Percentiles rank a stretch among this genome's conserved stretches.
Evolutionary conservation across 2,888 invertebrate species (phyloP).

Genomic region (Cistogaster globosa): DNA sequence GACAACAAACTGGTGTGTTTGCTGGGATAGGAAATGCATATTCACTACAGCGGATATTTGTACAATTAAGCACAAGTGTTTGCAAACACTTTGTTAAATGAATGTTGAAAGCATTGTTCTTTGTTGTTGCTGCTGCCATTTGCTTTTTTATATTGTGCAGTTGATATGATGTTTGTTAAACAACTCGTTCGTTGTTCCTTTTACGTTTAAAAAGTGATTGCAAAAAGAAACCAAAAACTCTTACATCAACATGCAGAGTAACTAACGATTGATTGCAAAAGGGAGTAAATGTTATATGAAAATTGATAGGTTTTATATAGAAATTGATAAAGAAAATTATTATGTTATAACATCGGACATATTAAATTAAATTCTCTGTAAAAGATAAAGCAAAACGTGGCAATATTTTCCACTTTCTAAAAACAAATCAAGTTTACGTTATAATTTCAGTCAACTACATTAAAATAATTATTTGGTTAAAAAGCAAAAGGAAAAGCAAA

Average conservation of each 20-base stretch:
- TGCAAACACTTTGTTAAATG: slow-evolving; percentile 68
- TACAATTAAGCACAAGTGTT: slow-evolving; percentile 65
- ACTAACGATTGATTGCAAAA: slow-evolving; percentile 13
- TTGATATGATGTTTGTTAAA: slow-evolving; percentile 14
- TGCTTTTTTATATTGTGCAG: neutral
- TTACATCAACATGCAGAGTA: neutral
- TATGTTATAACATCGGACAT: neutral
- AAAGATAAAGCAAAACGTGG: slow-evolving; percentile 1
- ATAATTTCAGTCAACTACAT: slow-evolving; percentile 4
- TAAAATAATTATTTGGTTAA: too few relatives aligned
- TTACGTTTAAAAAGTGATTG: slow-evolving; percentile 2
- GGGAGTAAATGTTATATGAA: neutral
- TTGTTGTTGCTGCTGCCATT: slow-evolving; percentile 31
- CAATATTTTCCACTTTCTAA: slow-evolving; percentile 17
- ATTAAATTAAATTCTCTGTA: slow-evolving; percentile 25
- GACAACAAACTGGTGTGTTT: too few relatives aligned
- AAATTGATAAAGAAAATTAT: neutral
- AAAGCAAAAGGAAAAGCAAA: neutral
- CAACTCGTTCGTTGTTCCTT: slow-evolving; percentile 6
- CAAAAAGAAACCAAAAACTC: slow-evolving; percentile 4
- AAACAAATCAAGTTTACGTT: slow-evolving; percentile 21
- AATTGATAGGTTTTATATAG: slow-evolving; percentile 18
- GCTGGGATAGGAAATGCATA: slow-evolving; percentile 13
- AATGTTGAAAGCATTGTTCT: slow-evolving; percentile 63
- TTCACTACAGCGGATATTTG: slow-evolving; percentile 53